Evolutionary conservation across 2,797 vertebrate species (phyloP), one percentile per base, ranked within the genome.

Genomic region (Lagorchestes hirsutus): DNA sequence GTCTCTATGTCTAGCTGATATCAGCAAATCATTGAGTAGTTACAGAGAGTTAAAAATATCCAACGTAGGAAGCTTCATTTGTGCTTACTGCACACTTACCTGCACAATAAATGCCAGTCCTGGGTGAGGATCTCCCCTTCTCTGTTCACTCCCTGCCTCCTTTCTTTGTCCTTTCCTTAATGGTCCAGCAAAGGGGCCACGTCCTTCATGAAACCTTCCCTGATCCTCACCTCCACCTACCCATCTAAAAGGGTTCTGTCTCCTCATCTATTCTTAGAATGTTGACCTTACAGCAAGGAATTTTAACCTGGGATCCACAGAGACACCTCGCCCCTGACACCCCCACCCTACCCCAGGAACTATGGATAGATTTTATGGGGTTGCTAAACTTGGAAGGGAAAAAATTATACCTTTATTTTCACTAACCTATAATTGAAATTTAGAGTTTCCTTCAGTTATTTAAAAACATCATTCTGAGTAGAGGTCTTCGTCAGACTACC

Each of bases 31-130:
- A 96, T 55, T 4, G 67, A 92, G 90, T 93, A 93, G 90, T 97
- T 92, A 95, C 54, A 27, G 58, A 97, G 93, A 95, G 90, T 95
- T 97, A 97, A 97, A 98, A 98, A 96, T 97, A 98, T 46, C 94
- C 96, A 93, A 57, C 0, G 0, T 91, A 92, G 18, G 22, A 87
- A 92, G 95, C 95, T 98, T 93, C 97, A 95, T 54, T 94, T 95
- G 82, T 96, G 97, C 97, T 97, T 97, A 97, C 62, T 92, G 93
- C 96, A 93, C 1, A n/a, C 29, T 94, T 34, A 8, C 94, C 52
- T 94, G 95, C 95, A 97, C 97, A 98, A 96, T 93, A 96, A 96
- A 95, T 96, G 94, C 96, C 96, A 97, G 92, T 34, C 74, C 97
- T 96, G 96, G 97, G 95, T 97, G 95, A 96, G 56, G 90, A 91